Evolutionary conservation across 2,797 vertebrate species (phyloP).

Genomic region (Streptopelia turtur): DNA sequence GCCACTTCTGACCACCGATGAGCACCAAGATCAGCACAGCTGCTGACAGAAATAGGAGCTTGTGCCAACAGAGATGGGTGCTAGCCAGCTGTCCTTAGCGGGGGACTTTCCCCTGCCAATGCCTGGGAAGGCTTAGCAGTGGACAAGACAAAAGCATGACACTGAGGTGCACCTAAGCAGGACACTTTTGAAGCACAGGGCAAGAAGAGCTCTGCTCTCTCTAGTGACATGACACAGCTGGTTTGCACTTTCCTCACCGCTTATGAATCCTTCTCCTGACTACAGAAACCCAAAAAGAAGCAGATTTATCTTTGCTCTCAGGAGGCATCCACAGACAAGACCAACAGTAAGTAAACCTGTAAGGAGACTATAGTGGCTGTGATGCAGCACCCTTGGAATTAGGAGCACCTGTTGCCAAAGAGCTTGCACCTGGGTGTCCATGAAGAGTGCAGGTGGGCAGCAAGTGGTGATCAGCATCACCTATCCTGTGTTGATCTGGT

Average conservation of each 20-base stretch:
- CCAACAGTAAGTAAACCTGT: background rate
- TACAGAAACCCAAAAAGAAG: background rate
- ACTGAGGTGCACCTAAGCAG: background rate
- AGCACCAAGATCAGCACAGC: too few relatives aligned
- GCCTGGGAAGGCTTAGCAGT: background rate
- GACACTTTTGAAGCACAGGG: background rate
- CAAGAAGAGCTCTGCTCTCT: background rate
- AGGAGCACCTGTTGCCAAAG: background rate
- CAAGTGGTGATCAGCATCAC: background rate
- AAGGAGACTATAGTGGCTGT: background rate
- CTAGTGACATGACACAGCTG: accelerated
- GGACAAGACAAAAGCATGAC: background rate
- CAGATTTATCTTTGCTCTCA: background rate
- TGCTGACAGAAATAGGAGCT: background rate
- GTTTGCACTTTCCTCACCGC: background rate
- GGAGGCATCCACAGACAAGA: background rate
- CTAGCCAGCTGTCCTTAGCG: background rate
- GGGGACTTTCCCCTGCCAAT: background rate
- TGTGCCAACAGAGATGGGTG: background rate
- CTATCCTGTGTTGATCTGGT: background rate
- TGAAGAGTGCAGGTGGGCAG: background rate
- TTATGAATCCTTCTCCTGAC: background rate
- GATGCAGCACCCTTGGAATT: background rate
- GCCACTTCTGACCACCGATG: too few relatives aligned
- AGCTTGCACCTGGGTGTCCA: background rate